Base-by-base conservation (phyloP, 2,797 vertebrate genomes). In the Sebastes paucispinis region DNA sequence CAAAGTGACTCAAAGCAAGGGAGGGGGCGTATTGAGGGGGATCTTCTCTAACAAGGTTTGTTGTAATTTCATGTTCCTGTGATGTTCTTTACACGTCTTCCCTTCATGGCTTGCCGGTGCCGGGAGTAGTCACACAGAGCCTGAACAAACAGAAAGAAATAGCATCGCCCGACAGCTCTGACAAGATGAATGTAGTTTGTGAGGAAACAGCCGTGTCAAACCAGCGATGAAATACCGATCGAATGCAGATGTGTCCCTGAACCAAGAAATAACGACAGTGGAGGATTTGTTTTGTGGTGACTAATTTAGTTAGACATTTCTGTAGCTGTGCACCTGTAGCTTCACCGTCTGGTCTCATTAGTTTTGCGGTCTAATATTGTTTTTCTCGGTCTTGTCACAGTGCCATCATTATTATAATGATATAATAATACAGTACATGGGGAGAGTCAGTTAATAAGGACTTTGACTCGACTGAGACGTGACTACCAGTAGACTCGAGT, bases 1-100 rank as follows among this genome's bases (percentile, higher is more conserved):
- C 20, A 27, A 24, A 84, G 63, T 70, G 86, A 81, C 70, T 86
- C 68, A 74, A 82, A 87, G 64, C 50, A 34, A 78, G 52, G 4
- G 58, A 25, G 57, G 72, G 80, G 79, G 80, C 8, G 32, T 55
- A 12, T 3, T 31, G 64, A 39, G 22, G 75, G 74, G 79, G 73
- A 32, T 79, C 70, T 59, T 79, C 80, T 83, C 24, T 62, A 43
- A 84, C 82, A 34, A 65, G 75, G 68, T 77, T 62, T 31, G 52
- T 11, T 82, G 39, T 86, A 6, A 84, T 77, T 83, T 83, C 3
- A 4, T 72, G 50, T 82, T 81, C 52, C n/a, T 70, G 34, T 74
- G 6, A 59, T 52, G 59, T 55, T 78, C 11, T 54, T 22, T 71
- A 64, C 20, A 18, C 0, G 1, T 62, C 11, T 50, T 71, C 69